Conservation (phyloP, 1,140 invertebrate genomes). For the Drosophila nebulosa region DNA sequence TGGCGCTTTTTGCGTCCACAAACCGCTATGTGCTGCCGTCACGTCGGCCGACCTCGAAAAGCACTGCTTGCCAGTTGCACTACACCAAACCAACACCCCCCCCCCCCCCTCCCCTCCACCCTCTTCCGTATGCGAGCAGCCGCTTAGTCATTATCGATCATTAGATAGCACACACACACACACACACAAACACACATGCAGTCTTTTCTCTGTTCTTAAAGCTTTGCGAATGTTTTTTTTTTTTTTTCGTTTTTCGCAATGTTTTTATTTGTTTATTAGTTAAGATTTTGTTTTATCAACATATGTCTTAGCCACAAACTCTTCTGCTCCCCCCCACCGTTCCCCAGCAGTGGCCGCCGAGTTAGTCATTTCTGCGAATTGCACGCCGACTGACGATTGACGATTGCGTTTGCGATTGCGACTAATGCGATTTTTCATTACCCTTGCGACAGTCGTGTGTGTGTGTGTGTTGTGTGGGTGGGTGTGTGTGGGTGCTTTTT, state of each 20-base stretch:
- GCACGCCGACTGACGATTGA: background rate
- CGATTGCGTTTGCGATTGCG: no score
- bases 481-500: background rate
- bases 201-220: background rate
- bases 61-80: background rate
- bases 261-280: slow-evolving; percentile 54
- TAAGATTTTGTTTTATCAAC: background rate
- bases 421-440: background rate
- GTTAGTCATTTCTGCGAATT: background rate
- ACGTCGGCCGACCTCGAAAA: slow-evolving; percentile 51
- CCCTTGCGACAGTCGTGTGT: background rate
- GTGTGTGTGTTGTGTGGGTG: no score
- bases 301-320: background rate
- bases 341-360: no score
- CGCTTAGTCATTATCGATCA: slow-evolving; percentile 58
- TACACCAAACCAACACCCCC: no score
- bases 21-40: slow-evolving; percentile 48
- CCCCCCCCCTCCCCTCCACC: no score
- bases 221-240: slow-evolving; percentile 20
- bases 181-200: background rate
- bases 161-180: slow-evolving; percentile 41
- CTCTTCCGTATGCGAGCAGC: background rate
- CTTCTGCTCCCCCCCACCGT: no score
- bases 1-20: no score
- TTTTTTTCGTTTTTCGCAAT: slow-evolving; percentile 42